A percentile compares a stretch with the other conserved stretches of the same genome.
These are phyloP conservation scores for Holcopasites calliopsidis DNA, from an alignment of 1,140 invertebrate genomes.

Conservation along the genomic window DNA sequence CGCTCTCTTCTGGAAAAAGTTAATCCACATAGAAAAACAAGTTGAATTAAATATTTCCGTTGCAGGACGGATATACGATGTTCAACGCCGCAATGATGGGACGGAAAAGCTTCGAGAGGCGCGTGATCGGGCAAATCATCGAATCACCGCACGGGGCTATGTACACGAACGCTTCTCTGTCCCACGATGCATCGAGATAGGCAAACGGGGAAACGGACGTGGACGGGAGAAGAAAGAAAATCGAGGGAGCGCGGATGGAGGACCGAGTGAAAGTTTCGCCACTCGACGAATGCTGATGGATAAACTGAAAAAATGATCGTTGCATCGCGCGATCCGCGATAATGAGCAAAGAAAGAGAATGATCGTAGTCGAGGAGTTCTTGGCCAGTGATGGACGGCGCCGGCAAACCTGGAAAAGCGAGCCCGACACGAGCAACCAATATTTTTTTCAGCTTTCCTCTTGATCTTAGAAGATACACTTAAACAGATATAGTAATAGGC, in stretches of 20 bases:
- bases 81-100: constrained; percentile 48
- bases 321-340: constrained; percentile 69
- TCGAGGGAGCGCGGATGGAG: neutral
- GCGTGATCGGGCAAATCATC: neutral
- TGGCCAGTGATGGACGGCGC: constrained; percentile 67
- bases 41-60: constrained; percentile 72
- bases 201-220: neutral
- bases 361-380: constrained; percentile 63
- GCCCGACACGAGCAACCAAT: constrained; percentile 74
- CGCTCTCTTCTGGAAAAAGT: constrained; percentile 78
- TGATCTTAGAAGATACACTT: constrained; percentile 66
- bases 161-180: constrained; percentile 40
- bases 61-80: constrained; percentile 49
- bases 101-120: constrained; percentile 26
- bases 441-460: constrained; percentile 76
- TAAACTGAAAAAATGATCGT: constrained; percentile 78
- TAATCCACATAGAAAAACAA: constrained; percentile 79
- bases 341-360: constrained; percentile 58
- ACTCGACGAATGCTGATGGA: constrained; percentile 9
- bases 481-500: constrained; percentile 70
- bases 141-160: neutral
- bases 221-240: neutral
- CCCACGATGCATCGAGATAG: constrained; percentile 46
- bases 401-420: constrained; percentile 73
- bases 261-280: neutral